Evolutionary conservation across 2,113 vertebrate genomes (phyloP).

Genomic region (Scomber scombrus): DNA sequence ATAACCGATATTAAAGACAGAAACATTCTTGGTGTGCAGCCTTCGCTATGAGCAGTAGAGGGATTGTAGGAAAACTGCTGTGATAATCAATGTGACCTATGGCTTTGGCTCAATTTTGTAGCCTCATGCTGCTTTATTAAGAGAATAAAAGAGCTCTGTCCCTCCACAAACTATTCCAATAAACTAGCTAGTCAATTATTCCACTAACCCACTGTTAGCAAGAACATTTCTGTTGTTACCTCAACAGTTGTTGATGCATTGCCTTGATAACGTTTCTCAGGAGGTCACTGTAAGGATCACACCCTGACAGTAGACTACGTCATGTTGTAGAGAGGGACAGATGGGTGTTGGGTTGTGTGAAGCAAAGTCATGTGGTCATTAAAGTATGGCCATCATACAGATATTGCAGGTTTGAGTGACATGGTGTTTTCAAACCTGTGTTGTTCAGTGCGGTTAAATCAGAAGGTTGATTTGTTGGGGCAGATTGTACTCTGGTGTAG

Average conservation of each 20-base stretch:
- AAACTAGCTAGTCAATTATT: not conserved
- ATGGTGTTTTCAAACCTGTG: no score
- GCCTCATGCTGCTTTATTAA: not conserved
- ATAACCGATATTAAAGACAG: not conserved
- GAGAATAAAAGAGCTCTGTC: not conserved
- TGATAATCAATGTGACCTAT: constrained; percentile 1
- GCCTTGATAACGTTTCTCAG: not conserved
- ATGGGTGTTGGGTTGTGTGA: not conserved
- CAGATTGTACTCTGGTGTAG: no score
- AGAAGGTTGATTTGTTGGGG: no score
- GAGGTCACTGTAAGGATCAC: not conserved
- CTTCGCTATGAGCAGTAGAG: not conserved
- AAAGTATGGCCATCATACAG: no score
- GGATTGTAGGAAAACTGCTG: no score
- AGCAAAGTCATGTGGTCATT: not conserved
- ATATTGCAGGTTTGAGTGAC: no score
- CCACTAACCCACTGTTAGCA: not conserved
- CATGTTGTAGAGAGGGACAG: not conserved
- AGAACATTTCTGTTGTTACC: no score
- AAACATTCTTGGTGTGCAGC: not conserved
- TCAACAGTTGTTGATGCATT: not conserved
- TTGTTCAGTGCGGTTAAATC: no score
- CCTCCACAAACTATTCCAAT: no score
- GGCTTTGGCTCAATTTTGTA: not conserved
- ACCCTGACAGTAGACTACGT: not conserved